Evolutionary conservation across 2,113 vertebrate species (phyloP).

Genomic region (Phylloscopus whistleri): DNA sequence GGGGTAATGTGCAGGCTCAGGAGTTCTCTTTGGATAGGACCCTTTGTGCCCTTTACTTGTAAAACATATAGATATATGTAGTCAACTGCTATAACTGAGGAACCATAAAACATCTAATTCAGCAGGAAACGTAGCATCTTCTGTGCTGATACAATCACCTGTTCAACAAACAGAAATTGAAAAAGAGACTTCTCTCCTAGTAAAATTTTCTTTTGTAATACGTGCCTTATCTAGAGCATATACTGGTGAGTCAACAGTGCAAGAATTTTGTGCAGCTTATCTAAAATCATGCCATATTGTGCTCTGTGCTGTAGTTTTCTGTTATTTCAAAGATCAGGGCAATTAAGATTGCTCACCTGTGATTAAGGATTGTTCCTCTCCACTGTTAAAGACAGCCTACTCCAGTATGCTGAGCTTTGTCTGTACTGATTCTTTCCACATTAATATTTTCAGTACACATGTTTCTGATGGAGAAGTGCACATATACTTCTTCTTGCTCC

Average conservation of each 20-base stretch:
- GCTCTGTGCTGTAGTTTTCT: neutral
- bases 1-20: neutral
- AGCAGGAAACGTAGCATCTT: neutral
- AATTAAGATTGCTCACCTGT: neutral
- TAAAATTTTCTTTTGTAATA: neutral
- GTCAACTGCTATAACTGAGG: neutral
- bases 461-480: neutral
- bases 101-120: neutral
- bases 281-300: neutral
- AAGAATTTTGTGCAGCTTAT: neutral
- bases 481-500: neutral
- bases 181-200: neutral
- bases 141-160: neutral
- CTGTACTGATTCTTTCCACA: neutral
- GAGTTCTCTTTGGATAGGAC: neutral
- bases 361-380: neutral
- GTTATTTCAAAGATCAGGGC: neutral
- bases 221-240: neutral
- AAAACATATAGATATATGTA: neutral
- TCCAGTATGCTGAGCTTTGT: neutral
- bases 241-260: neutral
- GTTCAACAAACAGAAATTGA: neutral
- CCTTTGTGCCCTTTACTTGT: neutral
- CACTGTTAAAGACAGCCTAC: neutral
- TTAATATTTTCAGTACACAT: neutral